These are phyloP conservation scores for Eurois occulta DNA, from an alignment of 2,888 invertebrate species.

Conservation along the genomic window DNA sequence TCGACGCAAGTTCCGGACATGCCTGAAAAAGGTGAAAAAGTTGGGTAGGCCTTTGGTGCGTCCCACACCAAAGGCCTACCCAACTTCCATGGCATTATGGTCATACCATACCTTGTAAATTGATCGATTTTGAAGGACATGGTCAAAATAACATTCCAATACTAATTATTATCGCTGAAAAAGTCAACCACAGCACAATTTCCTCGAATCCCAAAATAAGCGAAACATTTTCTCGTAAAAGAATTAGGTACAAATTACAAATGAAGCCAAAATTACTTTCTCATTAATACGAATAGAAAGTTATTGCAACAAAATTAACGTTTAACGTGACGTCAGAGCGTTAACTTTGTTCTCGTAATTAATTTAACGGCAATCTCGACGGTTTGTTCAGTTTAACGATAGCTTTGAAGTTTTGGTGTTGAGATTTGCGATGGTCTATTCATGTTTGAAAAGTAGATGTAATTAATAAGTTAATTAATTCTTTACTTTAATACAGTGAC, in stretches of 20 bases:
- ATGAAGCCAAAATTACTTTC: constrained; percentile 26
- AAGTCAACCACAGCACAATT: background rate
- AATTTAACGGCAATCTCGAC: constrained; percentile 26
- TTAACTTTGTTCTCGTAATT: constrained; percentile 29
- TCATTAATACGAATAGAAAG: constrained; percentile 28
- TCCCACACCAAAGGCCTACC: too few species aligned
- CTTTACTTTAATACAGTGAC: too few species aligned
- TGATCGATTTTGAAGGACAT: background rate
- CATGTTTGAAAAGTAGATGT: background rate
- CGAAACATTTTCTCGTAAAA: background rate
- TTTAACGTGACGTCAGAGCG: constrained; percentile 8
- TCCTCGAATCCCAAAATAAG: background rate
- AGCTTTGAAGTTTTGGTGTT: background rate
- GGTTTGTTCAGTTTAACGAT: constrained; percentile 19
- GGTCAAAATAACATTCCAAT: background rate
- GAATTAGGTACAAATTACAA: constrained; percentile 19
- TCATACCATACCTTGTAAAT: background rate
- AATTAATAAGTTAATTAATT: too few species aligned
- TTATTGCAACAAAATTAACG: constrained; percentile 37
- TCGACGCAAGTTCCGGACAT: too few species aligned
- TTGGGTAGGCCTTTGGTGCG: too few species aligned
- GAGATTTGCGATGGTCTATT: background rate
- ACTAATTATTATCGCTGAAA: too few species aligned
- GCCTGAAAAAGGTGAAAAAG: too few species aligned
- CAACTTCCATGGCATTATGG: too few species aligned